phyloP scores from a whole-genome alignment of 2,797 vertebrate species.

The Anolis apletophallus region DNA sequence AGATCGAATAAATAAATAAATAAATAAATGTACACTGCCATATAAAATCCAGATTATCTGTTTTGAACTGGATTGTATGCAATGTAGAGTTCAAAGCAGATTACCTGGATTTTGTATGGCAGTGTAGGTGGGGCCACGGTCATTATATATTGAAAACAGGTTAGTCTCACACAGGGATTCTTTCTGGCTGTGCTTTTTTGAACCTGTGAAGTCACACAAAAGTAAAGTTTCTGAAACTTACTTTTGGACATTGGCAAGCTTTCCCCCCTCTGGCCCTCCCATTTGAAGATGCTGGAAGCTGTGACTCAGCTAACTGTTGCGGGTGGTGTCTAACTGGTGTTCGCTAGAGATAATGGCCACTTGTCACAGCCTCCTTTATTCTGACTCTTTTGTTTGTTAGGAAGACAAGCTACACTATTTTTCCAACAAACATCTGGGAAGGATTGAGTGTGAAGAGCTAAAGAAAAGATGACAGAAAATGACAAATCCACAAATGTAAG shows the following conservation, averaged over 20 bases:
- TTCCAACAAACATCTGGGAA: background rate
- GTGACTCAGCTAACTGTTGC: conserved; percentile 69
- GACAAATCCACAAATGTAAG: conserved; percentile 68
- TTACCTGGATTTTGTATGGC: too few relatives aligned
- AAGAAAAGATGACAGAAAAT: conserved; percentile 62
- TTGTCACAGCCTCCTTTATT: conserved; percentile 63
- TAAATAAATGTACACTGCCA: too few relatives aligned
- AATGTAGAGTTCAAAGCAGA: too few relatives aligned
- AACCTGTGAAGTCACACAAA: background rate
- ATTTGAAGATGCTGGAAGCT: background rate
- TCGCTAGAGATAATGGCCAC: conserved; percentile 62
- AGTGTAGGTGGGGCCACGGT: background rate
- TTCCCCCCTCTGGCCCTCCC: fast-evolving
- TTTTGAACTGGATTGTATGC: too few relatives aligned
- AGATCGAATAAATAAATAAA: too few relatives aligned
- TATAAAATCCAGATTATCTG: too few relatives aligned
- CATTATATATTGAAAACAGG: background rate
- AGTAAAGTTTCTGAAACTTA: background rate
- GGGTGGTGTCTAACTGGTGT: conserved; percentile 58
- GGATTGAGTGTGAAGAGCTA: conserved; percentile 1
- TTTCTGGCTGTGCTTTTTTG: background rate
- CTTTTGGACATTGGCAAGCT: background rate
- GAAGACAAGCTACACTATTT: background rate
- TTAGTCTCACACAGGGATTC: background rate
- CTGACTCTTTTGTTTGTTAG: conserved; percentile 58